A percentile compares a stretch with the other conserved stretches of the same genome.
These are phyloP conservation scores for Phainopepla nitens DNA, from an alignment of 2,113 vertebrate genomes.

Conservation along the genomic window DNA sequence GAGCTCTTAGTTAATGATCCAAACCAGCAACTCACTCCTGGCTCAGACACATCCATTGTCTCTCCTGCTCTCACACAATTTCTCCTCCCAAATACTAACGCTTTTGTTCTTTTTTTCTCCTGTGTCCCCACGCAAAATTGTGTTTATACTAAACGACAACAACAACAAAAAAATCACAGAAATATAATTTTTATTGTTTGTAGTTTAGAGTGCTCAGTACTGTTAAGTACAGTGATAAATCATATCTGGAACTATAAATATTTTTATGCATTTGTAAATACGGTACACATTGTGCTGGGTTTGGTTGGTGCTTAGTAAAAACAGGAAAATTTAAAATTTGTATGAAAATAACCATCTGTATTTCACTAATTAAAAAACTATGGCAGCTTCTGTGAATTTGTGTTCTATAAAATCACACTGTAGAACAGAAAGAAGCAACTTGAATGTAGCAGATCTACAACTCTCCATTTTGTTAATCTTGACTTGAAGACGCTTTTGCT, in stretches of 20 bases:
- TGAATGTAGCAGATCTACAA: neutral
- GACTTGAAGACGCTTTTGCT: neutral
- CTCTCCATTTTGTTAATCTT: neutral
- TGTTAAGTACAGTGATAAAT: neutral
- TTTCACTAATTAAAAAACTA: neutral
- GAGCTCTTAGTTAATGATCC: neutral
- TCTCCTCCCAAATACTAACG: neutral
- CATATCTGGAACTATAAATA: neutral
- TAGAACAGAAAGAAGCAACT: neutral
- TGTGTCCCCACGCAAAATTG: neutral
- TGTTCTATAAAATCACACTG: neutral
- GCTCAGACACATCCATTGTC: constrained; percentile 13
- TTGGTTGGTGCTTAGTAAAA: neutral
- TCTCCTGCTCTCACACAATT: neutral
- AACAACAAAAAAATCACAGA: neutral
- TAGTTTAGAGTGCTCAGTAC: neutral
- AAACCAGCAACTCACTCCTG: neutral
- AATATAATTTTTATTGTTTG: neutral
- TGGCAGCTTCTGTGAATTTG: neutral
- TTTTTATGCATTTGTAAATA: neutral
- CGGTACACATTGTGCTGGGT: neutral
- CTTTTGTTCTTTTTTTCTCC: neutral
- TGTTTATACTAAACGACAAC: neutral
- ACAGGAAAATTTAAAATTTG: neutral
- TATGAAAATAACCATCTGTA: neutral